Evolutionary conservation across 2,888 invertebrate species (phyloP), one percentile per base, ranked within the genome.

Genomic region (Drosophila affinis): DNA sequence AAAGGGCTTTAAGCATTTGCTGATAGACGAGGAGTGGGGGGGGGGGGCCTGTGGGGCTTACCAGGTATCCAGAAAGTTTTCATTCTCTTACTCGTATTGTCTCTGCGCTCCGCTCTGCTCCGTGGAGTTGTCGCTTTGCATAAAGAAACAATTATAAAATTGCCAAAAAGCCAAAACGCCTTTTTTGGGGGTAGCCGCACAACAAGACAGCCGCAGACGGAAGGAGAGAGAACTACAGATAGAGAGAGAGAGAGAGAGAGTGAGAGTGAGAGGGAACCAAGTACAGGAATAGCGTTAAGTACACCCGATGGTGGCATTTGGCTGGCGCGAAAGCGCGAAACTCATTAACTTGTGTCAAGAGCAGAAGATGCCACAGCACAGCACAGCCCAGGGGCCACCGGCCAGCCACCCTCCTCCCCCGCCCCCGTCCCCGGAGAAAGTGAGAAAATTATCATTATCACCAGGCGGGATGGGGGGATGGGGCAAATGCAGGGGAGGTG

Each of bases 371-470:
- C 69, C 67, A 52, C 56, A 56, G 45, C 7, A 9, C 14, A 24
- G 24, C 24, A 24, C 24, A 24, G 12, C 34, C 34, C 34, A 12
- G 34, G 34, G 12, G 12, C 12, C 12, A 74, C 68, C 64, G 54
- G 59, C 18, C 18, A 18, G 72, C 72, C 57, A 83, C 81, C 75
- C 73, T 45, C 34, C 27, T 14, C 3, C 48, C 47, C 12, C 34
- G 3, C 21, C 3, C 17, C n/a, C 51, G 44, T 24, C n/a, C n/a
- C n/a, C n/a, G n/a, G 34, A 60, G 76, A 80, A 87, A 90, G 88
- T 88, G 90, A 83, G 90, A 89, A 90, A 87, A 90, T 90, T 89
- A 89, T 90, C 90, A 88, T 90, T 90, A 90, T 86, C 90, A 88
- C 87, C 39, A 14, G 2, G 39, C 39, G 39, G 39, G 14, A 7